Evolutionary conservation across 2,888 invertebrate genomes (phyloP).

Genomic region (Eupithecia exiguata): DNA sequence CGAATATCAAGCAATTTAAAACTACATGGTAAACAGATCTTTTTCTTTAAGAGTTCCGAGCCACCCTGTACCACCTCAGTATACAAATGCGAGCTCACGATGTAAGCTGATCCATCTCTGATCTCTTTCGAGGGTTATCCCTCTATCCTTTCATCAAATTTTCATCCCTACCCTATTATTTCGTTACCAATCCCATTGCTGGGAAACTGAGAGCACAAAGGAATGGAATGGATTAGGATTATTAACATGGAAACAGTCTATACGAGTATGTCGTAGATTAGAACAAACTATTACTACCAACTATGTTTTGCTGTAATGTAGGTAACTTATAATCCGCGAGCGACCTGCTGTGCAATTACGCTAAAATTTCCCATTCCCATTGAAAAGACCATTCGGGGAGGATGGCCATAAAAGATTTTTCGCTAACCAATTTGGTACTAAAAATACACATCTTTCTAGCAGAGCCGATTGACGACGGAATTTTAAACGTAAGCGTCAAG

Average conservation of each 20-base stretch:
- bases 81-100: conserved; percentile 60
- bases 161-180: conserved; percentile 43
- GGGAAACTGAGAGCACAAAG: conserved; percentile 31
- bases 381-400: too few species aligned
- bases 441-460: too few species aligned
- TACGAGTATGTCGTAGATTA: not conserved
- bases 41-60: not conserved
- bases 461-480: too few species aligned
- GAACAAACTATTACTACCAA: not conserved
- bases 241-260: conserved; percentile 4
- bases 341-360: too few species aligned
- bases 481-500: too few species aligned
- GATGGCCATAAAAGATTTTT: too few species aligned
- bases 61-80: conserved; percentile 56
- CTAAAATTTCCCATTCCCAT: too few species aligned
- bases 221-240: conserved; percentile 17
- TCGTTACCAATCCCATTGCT: conserved; percentile 46
- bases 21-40: not conserved
- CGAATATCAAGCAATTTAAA: not conserved
- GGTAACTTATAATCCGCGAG: too few species aligned
- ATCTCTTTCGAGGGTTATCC: conserved; percentile 52
- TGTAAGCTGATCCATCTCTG: conserved; percentile 51
- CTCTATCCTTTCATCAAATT: conserved; percentile 49
- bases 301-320: not conserved
- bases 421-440: too few species aligned